Evolutionary conservation across 1,140 invertebrate species (phyloP), one percentile per base, ranked within the genome.

Genomic region (Vanessa tameamea): DNA sequence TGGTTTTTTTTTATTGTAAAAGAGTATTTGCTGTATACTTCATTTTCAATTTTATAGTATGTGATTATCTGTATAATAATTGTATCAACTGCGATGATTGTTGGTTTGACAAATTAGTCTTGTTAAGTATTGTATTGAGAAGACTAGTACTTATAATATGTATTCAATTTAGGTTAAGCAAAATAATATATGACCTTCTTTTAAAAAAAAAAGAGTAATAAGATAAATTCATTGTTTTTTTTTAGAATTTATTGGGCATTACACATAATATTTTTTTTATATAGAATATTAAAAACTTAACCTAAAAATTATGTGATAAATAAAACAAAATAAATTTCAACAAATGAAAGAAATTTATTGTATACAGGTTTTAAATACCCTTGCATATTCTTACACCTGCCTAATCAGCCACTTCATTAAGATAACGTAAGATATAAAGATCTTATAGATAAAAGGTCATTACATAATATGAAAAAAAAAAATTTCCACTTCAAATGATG

Each of bases 271-370:
- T 37, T n/a, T 31, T 31, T 31, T 43, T 61, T 37, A n/a, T 13
- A 61, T 61, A 61, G 26, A 61, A 61, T 61, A 61, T 31, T 61
- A 61, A 61, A 61, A 61, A 61, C 57, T 61, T 61, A 61, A 61
- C 57, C 57, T 61, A 61, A 61, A 15, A 31, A 31, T 61, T 13
- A 23, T 12, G 55, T 57, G 12, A 43, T 53, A 89, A 91, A 92
- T 89, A 80, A 91, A 91, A 91, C 87, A 87, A 89, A 81, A 74
- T 71, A 85, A 81, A 83, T 72, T 81, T 92, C 91, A 92, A 92
- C 91, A 92, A 92, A 92, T 92, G 91, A 92, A 92, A 91, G 91
- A 91, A 92, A 91, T 92, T 91, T 92, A 92, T 92, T 92, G 91
- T 92, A 92, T 92, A 92, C 89, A 91, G 91, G 89, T 91, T 91